Evolutionary conservation across 2,888 invertebrate species (phyloP), one percentile per base, ranked within the genome.

Genomic region (Nephrotoma flavescens): DNA sequence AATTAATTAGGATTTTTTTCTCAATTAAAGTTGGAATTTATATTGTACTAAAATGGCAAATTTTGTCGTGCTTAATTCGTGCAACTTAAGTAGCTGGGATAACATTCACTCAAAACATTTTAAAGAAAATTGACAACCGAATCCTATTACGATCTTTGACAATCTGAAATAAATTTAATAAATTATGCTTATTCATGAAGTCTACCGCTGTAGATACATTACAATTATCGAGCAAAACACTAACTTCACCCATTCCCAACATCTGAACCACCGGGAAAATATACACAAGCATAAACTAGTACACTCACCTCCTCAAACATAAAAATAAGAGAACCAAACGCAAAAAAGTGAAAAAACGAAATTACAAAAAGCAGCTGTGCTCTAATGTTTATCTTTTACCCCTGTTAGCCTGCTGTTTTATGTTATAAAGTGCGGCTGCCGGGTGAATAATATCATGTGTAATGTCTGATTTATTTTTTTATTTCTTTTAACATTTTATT

Each of bases 321-420:
- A 31, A 71, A 31, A 71, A 31, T 71, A 71, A 71, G 71, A 71
- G 71, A 71, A 31, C 3, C 71, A 71, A 71, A 71, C 71, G 71
- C 71, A 71, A 71, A 19, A 71, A 71, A 71, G 71, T 71, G 71
- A 71, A 84, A 83, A 84, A 84, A 84, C 42, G 42, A 84, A 84
- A 84, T 84, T 42, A 84, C n/a, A 42, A 3, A 84, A 42, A 84
- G 42, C 84, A 84, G 84, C 41, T 84, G 84, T 84, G 84, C 42
- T 84, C 84, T 84, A 42, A 84, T 84, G 84, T 71, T 71, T 71
- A 71, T 71, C 84, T 84, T 84, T 41, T 84, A 84, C 84, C 84
- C 84, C 84, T 42, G 84, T 84, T 84, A 84, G 84, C 84, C 84
- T 84, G 84, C 41, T 84, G 84, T 84, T 84, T 84, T 84, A 84